Evolutionary conservation across 2,113 vertebrate species (phyloP), one percentile per base, ranked within the genome.

Genomic region (Lethenteron reissneri): DNA sequence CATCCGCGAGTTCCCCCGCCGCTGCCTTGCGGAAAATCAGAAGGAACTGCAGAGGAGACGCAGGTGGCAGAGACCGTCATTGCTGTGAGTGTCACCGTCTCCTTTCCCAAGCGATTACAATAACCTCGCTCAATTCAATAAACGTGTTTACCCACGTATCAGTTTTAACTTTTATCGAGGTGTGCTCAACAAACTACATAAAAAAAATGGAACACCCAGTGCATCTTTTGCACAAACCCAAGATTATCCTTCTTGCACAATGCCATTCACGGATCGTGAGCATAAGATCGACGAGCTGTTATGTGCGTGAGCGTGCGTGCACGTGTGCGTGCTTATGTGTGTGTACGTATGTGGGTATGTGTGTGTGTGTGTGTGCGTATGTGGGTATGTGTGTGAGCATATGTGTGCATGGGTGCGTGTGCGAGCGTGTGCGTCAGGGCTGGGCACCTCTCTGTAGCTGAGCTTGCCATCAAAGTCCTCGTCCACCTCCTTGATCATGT

Each of bases 401-500:
- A 25, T 68, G 10, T 68, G 64, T 68, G 25, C 11, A 25, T 68
- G 3, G n/a, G 64, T 68, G 25, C 25, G 2, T 11, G 10, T 68
- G 64, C 11, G 10, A 68, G n/a, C 64, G n/a, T 25, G 9, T 11
- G 8, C 64, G n/a, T 19, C 60, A 64, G 15, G 10, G 25, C 9
- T n/a, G 57, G 69, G 64, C 71, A 92, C 91, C 87, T 97, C 91
- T 78, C 88, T 86, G 80, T 94, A 95, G 79, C 86, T 88, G 11
- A 97, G 87, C 74, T 92, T 97, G 77, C 84, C 83, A 75, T 95
- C 92, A 41, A 95, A 81, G 76, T 97, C 92, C 75, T 97, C 92
- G 0, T 97, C 92, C 74, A 97, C 92, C 71, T 97, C 92, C 74
- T 88, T 95, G 78, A 97, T 97, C 92, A 97, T 97, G 81, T 91